Base-by-base conservation (phyloP, 2,888 invertebrate genomes). In the Sphecodes monilicornis region DNA sequence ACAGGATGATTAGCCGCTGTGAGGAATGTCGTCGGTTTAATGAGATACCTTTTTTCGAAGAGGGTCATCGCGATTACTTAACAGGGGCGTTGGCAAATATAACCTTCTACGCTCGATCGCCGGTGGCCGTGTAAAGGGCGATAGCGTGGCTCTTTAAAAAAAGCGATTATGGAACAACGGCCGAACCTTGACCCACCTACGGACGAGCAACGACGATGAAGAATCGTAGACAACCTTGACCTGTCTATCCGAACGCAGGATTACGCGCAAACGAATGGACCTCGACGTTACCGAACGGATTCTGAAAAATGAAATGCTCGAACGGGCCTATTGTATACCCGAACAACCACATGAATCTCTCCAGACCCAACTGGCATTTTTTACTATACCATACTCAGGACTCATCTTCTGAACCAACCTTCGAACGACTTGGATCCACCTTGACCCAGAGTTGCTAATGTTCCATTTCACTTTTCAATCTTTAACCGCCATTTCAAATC, bases 141-240 rank as follows among this genome's bases (percentile, higher is more conserved):
- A 69, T 72, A 54, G 22, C 5, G 80, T 41, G 41, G 39, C 69
- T 75, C 70, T 60, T 46, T 36, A 57, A 68, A 60, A 57, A 60
- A 32, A 26, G 10, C 50, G 76, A 82, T 84, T 82, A 77, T 29
- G 75, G 60, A 71, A 39, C 41, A 13, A 22, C 13, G 69, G 18
- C 22, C 8, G 57, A 77, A 68, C 85, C 85, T 85, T 85, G 85
- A 85, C 85, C 85, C 66, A 85, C 78, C 85, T 84, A 57, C 57
- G 36, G 46, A 64, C 60, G 75, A 60, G 60, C 57, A 71, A 50
- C 71, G 64, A 41, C 83, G 69, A 43, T 8, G 64, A 73, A 50
- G 73, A 80, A 57, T 60, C 76, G 70, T 39, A 54, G 26, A 5
- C 60, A 64, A 64, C 84, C 85, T 84, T 84, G 84, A 80, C 80